Base-by-base conservation (phyloP, 2,113 vertebrate genomes). In the Leptobrachium leishanense region DNA sequence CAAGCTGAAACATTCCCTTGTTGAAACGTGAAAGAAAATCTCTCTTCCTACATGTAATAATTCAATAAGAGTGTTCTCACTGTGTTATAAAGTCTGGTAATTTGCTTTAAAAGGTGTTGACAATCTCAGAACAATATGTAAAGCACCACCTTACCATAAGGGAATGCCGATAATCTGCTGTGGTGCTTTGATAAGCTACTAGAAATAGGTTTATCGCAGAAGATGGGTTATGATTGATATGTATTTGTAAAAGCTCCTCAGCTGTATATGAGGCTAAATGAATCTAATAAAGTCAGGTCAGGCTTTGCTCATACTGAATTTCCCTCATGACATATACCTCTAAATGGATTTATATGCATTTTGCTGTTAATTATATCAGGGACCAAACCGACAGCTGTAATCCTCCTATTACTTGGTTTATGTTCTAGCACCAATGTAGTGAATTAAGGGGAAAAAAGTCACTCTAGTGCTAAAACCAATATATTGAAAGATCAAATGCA, bases 271-370 rank as follows among this genome's bases (percentile, higher is more conserved):
- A 31, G 81, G 81, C 80, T 85, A 90, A 91, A 83, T 86, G 78
- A 87, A 87, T 87, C 88, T 89, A 89, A 90, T 88, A 90, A 88
- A 87, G 83, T 89, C 76, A 86, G 84, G 88, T 86, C 88, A 90
- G 41, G 70, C 70, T 78, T 86, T 87, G 89, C 88, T 89, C 85
- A 85, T 87, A 87, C 87, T 86, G 83, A 65, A 84, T 86, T 86
- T 87, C 87, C 84, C 87, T 78, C 68, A 43, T 87, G 87, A 89
- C 88, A 90, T 88, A 89, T 82, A 86, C 81, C 77, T 89, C 85
- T 87, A 93, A 94, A 68, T 91, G 86, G 84, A 94, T 89, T 92
- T 91, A 81, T 54, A 83, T 77, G 80, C 83, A 86, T 84, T 85
- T 59, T 88, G 82, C 77, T 87, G 87, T 85, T 91, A 93, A 94